Evolutionary conservation across 2,888 invertebrate genomes (phyloP), one percentile per base, ranked within the genome.

Genomic region (Rhagonycha lutea): DNA sequence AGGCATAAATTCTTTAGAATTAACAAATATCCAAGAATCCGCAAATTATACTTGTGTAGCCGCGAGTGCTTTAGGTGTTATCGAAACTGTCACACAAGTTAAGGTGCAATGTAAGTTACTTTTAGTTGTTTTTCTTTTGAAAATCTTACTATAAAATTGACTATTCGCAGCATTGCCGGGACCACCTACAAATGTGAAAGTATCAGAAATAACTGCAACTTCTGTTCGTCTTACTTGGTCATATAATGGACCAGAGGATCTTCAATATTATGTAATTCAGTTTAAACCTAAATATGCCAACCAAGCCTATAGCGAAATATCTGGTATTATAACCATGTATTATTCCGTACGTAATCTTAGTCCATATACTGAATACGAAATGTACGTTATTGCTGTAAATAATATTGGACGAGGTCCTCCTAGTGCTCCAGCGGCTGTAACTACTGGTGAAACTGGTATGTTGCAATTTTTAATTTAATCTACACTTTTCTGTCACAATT

Each of bases 11-110:
- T 94, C 96, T 12, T 91, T 99, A 63, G 92, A 93, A 83, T 88
- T 99, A 80, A 94, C 92, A 70, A 94, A 97, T 85, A 95, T 99
- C 80, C 92, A 94, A 83, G 95, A 97, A 86, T 96, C 98, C 0
- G 96, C 96, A 23, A 99, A 98, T 89, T 99, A 97, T 89, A 99
- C 98, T 0, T 99, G 99, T 87, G 94, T 97, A 78, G 99, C 99
- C 0, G 95, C 96, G 72, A 98, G 98, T 84, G 96, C 96, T 14
- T 91, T 99, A 73, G 98, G 98, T 67, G 94, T 95, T 84, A 97
- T 98, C 79, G 97, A 98, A 85, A 92, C 94, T 4, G 92, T 93
- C 0, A 94, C 97, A 11, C 92, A 94, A 84, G 97, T 99, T 81
- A 95, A 96, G 91, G 98, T 99, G 81, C 97, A 98, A 92, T 97